Evolutionary conservation across 2,888 invertebrate genomes (phyloP).

Genomic region (Pediacus dermestoides): DNA sequence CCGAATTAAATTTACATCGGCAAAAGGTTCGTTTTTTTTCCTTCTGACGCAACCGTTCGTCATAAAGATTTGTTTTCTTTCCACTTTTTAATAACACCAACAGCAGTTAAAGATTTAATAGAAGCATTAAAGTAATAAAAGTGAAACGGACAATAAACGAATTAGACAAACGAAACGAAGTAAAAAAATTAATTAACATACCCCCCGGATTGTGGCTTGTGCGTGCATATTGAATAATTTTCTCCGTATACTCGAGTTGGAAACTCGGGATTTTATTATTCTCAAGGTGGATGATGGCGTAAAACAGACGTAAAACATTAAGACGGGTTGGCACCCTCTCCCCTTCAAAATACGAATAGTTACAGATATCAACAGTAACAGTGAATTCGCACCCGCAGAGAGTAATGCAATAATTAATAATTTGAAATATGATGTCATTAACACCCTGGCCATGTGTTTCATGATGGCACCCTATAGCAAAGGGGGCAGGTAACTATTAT

Average conservation of each 20-base stretch:
- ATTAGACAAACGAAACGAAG: too few relatives aligned
- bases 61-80: too few relatives aligned
- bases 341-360: too few relatives aligned
- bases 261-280: constrained; percentile 9
- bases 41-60: too few relatives aligned
- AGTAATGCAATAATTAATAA: constrained; percentile 42
- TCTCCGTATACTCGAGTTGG: constrained; percentile 1
- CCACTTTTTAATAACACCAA: too few relatives aligned
- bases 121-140: too few relatives aligned
- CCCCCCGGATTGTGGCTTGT: constrained; percentile 2
- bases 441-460: constrained; percentile 44
- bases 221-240: constrained; percentile 4
- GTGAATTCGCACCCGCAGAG: not conserved
- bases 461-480: constrained; percentile 28
- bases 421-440: constrained; percentile 45
- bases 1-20: too few relatives aligned
- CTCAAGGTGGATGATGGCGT: constrained; percentile 6
- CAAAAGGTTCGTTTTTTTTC: too few relatives aligned
- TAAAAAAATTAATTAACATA: too few relatives aligned
- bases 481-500: constrained; percentile 37
- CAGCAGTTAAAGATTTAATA: too few relatives aligned
- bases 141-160: too few relatives aligned
- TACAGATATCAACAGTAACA: constrained; percentile 1
- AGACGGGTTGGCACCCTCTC: constrained; percentile 9
- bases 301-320: constrained; percentile 11